A percentile compares a stretch with the other conserved stretches of the same genome.
Evolutionary conservation across 2,888 invertebrate genomes (phyloP).

Genomic region (Norana najaformis): DNA sequence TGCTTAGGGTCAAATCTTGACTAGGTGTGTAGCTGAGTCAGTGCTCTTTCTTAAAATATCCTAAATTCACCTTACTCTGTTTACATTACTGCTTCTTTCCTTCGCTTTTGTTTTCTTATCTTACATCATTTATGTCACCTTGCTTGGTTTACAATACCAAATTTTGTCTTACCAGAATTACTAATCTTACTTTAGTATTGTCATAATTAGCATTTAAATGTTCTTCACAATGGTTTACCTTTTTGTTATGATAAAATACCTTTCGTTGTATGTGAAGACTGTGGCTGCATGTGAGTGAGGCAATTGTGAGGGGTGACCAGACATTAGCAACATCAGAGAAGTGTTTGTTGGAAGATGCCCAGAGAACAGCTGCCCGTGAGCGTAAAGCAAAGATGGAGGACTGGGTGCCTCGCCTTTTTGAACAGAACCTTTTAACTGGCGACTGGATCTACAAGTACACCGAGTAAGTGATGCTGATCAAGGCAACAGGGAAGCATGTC

Average conservation of each 20-base stretch:
- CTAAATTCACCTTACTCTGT: too few relatives aligned
- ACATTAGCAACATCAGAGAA: slow-evolving; percentile 83
- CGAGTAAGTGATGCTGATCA: slow-evolving; percentile 66
- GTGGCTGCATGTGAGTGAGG: slow-evolving; percentile 84
- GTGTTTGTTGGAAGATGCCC: slow-evolving; percentile 83
- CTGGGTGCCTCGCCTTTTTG: slow-evolving; percentile 78
- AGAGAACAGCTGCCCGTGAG: slow-evolving; percentile 75
- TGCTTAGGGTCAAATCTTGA: not conserved
- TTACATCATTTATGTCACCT: too few relatives aligned
- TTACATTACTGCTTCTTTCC: too few relatives aligned
- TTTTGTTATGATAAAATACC: not conserved
- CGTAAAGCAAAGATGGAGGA: slow-evolving; percentile 70
- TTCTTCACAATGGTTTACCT: not conserved
- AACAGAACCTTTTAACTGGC: slow-evolving; percentile 67
- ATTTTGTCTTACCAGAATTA: not conserved
- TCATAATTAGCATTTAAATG: not conserved
- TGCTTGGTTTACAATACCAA: not conserved
- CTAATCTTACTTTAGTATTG: not conserved
- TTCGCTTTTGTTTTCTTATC: too few relatives aligned
- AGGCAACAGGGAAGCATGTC: not conserved
- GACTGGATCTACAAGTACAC: slow-evolving; percentile 78
- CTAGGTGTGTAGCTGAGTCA: not conserved
- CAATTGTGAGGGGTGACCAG: slow-evolving; percentile 81
- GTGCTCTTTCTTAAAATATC: not conserved
- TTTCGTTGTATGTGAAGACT: slow-evolving; percentile 62